Percentiles rank a stretch among this genome's conserved stretches.
Evolutionary conservation across 2,113 vertebrate species (phyloP).

Genomic region (Lycocorax pyrrhopterus): DNA sequence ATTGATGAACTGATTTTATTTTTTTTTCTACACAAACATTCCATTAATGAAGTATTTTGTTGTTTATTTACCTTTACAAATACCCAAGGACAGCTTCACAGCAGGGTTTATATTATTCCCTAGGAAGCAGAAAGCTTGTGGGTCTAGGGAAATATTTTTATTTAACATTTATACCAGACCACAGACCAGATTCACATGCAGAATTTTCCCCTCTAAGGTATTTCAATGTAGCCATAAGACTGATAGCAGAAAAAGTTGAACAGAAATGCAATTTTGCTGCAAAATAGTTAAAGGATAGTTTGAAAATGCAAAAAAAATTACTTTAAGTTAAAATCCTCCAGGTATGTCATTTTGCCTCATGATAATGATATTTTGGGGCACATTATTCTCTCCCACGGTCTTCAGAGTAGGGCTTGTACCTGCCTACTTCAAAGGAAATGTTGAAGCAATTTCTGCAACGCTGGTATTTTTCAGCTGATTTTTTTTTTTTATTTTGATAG

Average conservation of each 20-base stretch:
- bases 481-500: background rate
- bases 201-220: background rate
- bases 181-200: background rate
- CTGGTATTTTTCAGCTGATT: background rate
- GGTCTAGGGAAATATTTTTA: background rate
- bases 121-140: conserved; percentile 1
- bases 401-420: background rate
- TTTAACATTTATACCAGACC: background rate
- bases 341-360: background rate
- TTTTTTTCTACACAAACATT: background rate
- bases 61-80: conserved; percentile 46
- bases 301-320: background rate
- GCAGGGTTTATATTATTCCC: background rate
- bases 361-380: background rate
- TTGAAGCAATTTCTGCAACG: background rate
- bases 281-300: background rate
- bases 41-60: conserved; percentile 31
- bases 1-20: background rate
- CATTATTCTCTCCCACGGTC: background rate
- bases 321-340: background rate
- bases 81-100: background rate
- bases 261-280: background rate
- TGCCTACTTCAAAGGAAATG: background rate
- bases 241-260: background rate
- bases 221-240: background rate